phyloP scores from a whole-genome alignment of 2,113 vertebrate species.

The Cnemophilus loriae region DNA sequence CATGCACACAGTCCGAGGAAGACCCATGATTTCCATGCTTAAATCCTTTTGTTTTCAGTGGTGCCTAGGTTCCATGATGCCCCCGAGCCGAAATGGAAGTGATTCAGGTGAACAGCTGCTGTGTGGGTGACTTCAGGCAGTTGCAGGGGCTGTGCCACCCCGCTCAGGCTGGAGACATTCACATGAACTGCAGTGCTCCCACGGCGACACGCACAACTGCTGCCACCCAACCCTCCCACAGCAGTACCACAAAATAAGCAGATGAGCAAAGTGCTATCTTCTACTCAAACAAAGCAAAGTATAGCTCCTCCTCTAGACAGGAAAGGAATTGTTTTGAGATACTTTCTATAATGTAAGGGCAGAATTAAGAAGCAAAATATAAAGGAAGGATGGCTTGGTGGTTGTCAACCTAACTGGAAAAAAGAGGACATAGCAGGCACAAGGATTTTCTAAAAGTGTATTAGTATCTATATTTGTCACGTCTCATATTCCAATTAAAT shows the following conservation, averaged over 20 bases:
- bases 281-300: background rate
- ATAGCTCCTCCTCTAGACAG: background rate
- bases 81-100: background rate
- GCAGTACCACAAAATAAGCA: background rate
- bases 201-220: rapidly evolving
- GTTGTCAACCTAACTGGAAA: background rate
- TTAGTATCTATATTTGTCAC: background rate
- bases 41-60: background rate
- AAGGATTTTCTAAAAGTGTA: background rate
- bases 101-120: background rate
- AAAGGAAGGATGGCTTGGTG: background rate
- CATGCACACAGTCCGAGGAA: background rate
- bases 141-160: background rate
- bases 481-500: background rate
- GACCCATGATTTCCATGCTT: background rate
- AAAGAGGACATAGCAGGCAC: background rate
- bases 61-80: background rate
- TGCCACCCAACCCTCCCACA: background rate
- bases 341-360: background rate
- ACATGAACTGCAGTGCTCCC: background rate
- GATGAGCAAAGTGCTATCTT: background rate
- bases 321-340: background rate
- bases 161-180: background rate
- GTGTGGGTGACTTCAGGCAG: background rate
- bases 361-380: background rate